Conservation (phyloP, 2,888 invertebrate genomes). For the Calameuta idolon region DNA sequence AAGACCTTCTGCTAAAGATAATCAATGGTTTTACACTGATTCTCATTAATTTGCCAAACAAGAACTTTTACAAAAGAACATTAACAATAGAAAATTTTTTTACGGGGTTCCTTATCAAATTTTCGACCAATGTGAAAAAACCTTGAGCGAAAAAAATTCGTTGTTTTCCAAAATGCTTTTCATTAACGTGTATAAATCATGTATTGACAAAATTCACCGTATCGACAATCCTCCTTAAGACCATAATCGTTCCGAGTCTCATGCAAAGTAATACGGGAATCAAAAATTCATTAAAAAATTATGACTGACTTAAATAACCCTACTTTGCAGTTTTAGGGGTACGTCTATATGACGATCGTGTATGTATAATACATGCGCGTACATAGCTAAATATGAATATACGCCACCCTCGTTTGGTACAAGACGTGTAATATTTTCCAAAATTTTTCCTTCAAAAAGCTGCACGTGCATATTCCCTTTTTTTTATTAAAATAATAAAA, state of each 20-base stretch:
- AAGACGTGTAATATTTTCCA: neutral
- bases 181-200: neutral
- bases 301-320: neutral
- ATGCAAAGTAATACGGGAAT: constrained; percentile 43
- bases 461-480: neutral
- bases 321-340: neutral
- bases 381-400: neutral
- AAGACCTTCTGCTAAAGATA: too few relatives aligned
- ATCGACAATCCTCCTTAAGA: constrained; percentile 29
- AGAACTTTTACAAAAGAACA: too few relatives aligned
- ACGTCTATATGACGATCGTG: neutral
- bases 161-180: too few relatives aligned
- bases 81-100: too few relatives aligned
- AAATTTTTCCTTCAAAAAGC: neutral
- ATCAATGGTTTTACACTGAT: too few relatives aligned
- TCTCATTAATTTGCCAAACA: too few relatives aligned
- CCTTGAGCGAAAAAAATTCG: too few relatives aligned
- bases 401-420: neutral
- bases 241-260: constrained; percentile 44
- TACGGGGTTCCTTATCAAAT: too few relatives aligned
- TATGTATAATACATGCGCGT: neutral
- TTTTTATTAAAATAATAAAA: neutral
- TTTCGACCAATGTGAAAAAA: too few relatives aligned
- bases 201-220: neutral
- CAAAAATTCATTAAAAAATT: constrained; percentile 42